These are phyloP conservation scores for Bombylius discolor DNA, from an alignment of 2,888 invertebrate genomes.

Conservation along the genomic window DNA sequence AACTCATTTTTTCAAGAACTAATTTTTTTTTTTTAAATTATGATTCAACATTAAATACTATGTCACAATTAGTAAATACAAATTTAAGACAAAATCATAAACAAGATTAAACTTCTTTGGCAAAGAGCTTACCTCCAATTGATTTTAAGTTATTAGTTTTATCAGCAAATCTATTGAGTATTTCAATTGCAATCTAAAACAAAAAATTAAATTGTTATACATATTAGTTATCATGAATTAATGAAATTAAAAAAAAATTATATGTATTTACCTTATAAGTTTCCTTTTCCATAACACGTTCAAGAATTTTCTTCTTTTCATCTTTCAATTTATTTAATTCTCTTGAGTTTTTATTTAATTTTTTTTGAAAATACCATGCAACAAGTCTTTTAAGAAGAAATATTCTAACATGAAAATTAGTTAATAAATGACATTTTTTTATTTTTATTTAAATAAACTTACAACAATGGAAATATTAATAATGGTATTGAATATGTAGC, in stretches of 20 bases:
- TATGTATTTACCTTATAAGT: slow-evolving; percentile 67
- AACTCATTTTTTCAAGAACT: too few relatives aligned
- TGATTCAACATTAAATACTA: too few relatives aligned
- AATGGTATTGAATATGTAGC: slow-evolving; percentile 66
- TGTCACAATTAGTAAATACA: too few relatives aligned
- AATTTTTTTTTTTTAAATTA: too few relatives aligned
- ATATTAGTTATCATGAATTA: background rate
- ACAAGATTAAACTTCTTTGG: too few relatives aligned
- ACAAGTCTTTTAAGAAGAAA: slow-evolving; percentile 63
- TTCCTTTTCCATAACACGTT: slow-evolving; percentile 94
- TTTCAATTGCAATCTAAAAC: slow-evolving; percentile 30
- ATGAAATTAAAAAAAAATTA: background rate
- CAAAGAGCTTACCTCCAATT: slow-evolving; percentile 7
- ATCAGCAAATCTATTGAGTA: slow-evolving; percentile 33
- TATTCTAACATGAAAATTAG: slow-evolving; percentile 45
- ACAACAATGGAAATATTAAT: slow-evolving; percentile 72
- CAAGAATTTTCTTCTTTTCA: slow-evolving; percentile 79
- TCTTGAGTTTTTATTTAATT: slow-evolving; percentile 62
- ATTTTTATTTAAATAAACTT: slow-evolving; percentile 37
- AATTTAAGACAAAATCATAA: too few relatives aligned
- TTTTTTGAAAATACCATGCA: slow-evolving; percentile 79
- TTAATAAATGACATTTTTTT: slow-evolving; percentile 1
- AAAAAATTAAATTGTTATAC: background rate
- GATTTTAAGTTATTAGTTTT: slow-evolving; percentile 20
- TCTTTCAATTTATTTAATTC: slow-evolving; percentile 56